Conservation (phyloP, 2,888 invertebrate species). For the Oxystoma pomonae region DNA sequence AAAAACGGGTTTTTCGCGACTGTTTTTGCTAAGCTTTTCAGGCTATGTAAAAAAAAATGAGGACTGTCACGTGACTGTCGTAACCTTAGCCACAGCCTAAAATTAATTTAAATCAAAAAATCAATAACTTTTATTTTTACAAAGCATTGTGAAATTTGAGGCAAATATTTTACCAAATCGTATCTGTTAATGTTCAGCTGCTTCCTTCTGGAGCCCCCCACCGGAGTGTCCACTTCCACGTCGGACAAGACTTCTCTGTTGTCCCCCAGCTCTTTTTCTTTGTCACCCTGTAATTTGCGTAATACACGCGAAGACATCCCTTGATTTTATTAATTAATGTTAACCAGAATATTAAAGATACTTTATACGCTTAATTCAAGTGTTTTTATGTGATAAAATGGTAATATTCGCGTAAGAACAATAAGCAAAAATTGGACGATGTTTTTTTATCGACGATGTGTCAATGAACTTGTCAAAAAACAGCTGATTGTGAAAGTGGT, state of each 20-base stretch:
- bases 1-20: too few relatives aligned
- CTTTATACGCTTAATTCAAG: not conserved
- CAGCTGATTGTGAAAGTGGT: not conserved
- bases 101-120: too few relatives aligned
- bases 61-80: too few relatives aligned
- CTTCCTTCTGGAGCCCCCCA: slow-evolving; percentile 53
- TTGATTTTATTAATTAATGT: not conserved
- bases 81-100: too few relatives aligned
- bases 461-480: not conserved
- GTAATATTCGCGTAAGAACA: too few relatives aligned
- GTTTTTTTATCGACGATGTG: not conserved
- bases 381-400: not conserved
- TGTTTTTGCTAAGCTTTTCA: too few relatives aligned
- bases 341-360: not conserved
- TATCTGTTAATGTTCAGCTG: slow-evolving; percentile 63
- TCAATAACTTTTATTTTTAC: too few relatives aligned
- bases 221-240: slow-evolving; percentile 51
- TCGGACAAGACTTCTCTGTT: slow-evolving; percentile 47
- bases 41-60: too few relatives aligned
- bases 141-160: too few relatives aligned
- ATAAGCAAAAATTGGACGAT: too few relatives aligned
- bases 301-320: slow-evolving; percentile 63
- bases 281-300: slow-evolving; percentile 60
- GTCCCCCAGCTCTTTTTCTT: slow-evolving; percentile 50
- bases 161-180: slow-evolving; percentile 69